phyloP scores from a whole-genome alignment of 2,113 vertebrate genomes.

The Tonatia bakeri region DNA sequence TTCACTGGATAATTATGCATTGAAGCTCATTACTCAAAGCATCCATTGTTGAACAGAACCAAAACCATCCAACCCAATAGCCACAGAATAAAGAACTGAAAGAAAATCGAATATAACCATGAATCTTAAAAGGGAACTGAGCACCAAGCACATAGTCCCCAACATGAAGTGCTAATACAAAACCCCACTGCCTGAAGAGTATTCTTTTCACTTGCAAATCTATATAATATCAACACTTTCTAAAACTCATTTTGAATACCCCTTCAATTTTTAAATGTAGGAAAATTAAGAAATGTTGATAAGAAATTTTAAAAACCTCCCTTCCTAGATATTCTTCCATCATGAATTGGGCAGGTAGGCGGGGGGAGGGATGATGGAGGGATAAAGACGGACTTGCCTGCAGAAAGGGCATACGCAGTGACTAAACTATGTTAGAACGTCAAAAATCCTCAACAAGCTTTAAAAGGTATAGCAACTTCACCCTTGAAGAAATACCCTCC shows the following conservation, averaged over 20 bases:
- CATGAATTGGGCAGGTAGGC: not conserved
- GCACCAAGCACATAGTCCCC: not conserved
- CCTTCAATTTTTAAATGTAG: not conserved
- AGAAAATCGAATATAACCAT: conserved; percentile 44
- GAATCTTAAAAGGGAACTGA: conserved; percentile 40
- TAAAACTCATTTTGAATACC: not conserved
- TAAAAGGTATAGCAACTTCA: not conserved
- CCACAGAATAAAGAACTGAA: conserved; percentile 58
- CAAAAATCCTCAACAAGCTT: not conserved
- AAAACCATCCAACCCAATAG: conserved; percentile 52
- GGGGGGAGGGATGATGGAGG: too few species aligned
- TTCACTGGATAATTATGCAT: conserved; percentile 68
- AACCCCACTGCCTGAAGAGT: not conserved
- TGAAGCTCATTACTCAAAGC: conserved; percentile 66
- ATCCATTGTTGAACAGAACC: conserved; percentile 55
- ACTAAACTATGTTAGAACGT: not conserved
- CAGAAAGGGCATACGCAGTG: not conserved
- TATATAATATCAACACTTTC: not conserved
- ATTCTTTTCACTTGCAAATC: conserved; percentile 18
- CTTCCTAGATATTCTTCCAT: not conserved
- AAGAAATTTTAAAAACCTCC: not conserved
- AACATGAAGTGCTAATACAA: not conserved
- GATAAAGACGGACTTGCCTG: not conserved
- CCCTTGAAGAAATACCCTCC: not conserved
- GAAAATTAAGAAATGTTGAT: not conserved